Evolutionary conservation across 2,797 vertebrate species (phyloP).

Genomic region (Leptoclinus maculatus): DNA sequence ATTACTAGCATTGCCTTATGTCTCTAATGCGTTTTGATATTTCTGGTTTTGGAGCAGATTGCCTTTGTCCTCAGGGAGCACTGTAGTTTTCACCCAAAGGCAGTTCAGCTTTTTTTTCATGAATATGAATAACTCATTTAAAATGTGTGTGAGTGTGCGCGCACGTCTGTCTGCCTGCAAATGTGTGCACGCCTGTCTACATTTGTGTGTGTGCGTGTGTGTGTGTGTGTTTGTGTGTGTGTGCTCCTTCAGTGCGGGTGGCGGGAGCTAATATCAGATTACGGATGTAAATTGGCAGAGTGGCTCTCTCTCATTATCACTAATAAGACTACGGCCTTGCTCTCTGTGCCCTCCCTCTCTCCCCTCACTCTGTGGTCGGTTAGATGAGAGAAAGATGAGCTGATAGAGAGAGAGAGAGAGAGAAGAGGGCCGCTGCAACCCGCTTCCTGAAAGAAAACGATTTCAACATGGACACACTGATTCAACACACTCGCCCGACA

Average conservation of each 20-base stretch:
- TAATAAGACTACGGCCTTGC: conserved; percentile 83
- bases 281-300: conserved; percentile 84
- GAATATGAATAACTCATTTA: conserved; percentile 67
- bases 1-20: conserved; percentile 15
- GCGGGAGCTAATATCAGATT: conserved; percentile 86
- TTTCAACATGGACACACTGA: conserved; percentile 44
- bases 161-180: conserved; percentile 30
- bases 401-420: conserved; percentile 24
- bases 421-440: conserved; percentile 19
- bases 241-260: conserved; percentile 66
- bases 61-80: conserved; percentile 46
- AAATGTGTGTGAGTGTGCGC: conserved; percentile 45
- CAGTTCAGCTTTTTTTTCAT: conserved; percentile 51
- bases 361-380: conserved; percentile 46
- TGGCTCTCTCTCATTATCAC: conserved; percentile 85
- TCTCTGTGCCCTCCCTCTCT: conserved; percentile 54
- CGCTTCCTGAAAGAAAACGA: conserved; percentile 49
- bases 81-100: conserved; percentile 51
- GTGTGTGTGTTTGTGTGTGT: conserved; percentile 25
- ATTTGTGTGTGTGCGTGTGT: conserved; percentile 19
- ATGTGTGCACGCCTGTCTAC: conserved; percentile 27
- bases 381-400: conserved; percentile 67
- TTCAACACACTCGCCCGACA: conserved; percentile 10
- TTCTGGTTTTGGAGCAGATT: conserved; percentile 39
- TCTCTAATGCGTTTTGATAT: conserved; percentile 23